phyloP scores from a whole-genome alignment of 2,113 vertebrate genomes.

The Neodontobutis hainanensis region DNA sequence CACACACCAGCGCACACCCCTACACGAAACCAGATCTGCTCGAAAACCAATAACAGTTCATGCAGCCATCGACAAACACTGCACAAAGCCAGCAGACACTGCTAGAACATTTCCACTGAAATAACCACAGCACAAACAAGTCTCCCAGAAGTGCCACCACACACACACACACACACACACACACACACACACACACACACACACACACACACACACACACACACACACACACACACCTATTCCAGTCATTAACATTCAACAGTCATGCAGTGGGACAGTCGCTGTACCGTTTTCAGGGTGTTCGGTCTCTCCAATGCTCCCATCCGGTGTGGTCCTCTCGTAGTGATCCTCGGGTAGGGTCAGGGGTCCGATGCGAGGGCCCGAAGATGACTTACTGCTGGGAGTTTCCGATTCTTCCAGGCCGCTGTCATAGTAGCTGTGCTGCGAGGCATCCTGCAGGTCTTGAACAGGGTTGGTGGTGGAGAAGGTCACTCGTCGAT shows the following conservation, averaged over 20 bases:
- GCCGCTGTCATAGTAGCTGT: constrained; percentile 98
- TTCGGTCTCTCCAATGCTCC: constrained; percentile 98
- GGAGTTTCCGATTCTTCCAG: constrained; percentile 98
- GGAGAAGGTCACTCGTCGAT: constrained; percentile 98
- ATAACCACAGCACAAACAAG: constrained; percentile 44
- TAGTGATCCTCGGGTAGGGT: constrained; percentile 98
- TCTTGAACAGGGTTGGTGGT: constrained; percentile 96
- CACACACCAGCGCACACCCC: constrained; percentile 18
- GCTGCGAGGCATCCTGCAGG: constrained; percentile 95
- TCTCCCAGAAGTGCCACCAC: constrained; percentile 17
- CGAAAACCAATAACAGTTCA: constrained; percentile 59
- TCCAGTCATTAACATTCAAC: constrained; percentile 42
- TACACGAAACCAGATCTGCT: constrained; percentile 42
- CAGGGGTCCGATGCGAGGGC: constrained; percentile 93
- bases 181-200: constrained; percentile 16
- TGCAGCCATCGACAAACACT: constrained; percentile 48
- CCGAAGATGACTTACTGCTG: constrained; percentile 97
- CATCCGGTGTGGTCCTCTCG: constrained; percentile 96
- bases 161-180: constrained; percentile 13
- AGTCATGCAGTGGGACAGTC: constrained; percentile 18
- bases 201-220: constrained; percentile 12
- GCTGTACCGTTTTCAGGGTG: constrained; percentile 94
- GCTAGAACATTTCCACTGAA: constrained; percentile 46
- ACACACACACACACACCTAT: constrained; percentile 20
- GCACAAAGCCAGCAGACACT: constrained; percentile 29